Base-by-base conservation (phyloP, 2,797 vertebrate genomes). In the Xiphophorus birchmanni region DNA sequence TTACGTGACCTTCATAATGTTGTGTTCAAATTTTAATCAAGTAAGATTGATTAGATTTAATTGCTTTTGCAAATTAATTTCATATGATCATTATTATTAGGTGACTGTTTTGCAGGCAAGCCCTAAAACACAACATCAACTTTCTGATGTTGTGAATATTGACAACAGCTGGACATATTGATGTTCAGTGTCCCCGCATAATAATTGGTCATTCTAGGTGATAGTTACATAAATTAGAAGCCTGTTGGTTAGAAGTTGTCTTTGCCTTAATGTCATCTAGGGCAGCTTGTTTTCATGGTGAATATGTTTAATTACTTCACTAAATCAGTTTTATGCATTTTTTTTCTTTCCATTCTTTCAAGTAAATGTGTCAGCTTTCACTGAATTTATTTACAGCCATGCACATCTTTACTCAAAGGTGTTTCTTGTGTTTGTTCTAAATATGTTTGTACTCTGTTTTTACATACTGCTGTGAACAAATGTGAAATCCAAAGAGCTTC, bases 131-230 rank as follows among this genome's bases (percentile, higher is more conserved):
- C 65, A 69, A 47, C 76, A 47, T 76, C 11, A 35, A 56, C 5
- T 50, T 32, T 18, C 0, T n/a, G 58, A 58, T 71, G 73, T 26
- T 65, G 76, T 65, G 56, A 63, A 73, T 90, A 88, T 91, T 86
- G 88, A 83, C 82, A 85, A 81, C 37, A 63, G 60, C 54, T 26
- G 75, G 65, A 80, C 73, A 74, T 86, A 89, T 89, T 91, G 89
- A 93, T 79, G 83, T 72, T 65, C 77, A 44, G 58, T 85, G 84
- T 82, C 81, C 47, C 48, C 80, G 80, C 13, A 75, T 86, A 87
- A 91, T 92, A 93, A 89, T 92, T 86, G 80, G 79, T 89, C 52
- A 74, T n/a, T 67, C 17, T 48, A 84, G 79, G 54, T 80, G 67
- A 88, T 69, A 73, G 84, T 85, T 73, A 80, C 79, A 85, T 77